Conservation (phyloP, 23 tunicate species). For the Halocynthia aurantium region DNA sequence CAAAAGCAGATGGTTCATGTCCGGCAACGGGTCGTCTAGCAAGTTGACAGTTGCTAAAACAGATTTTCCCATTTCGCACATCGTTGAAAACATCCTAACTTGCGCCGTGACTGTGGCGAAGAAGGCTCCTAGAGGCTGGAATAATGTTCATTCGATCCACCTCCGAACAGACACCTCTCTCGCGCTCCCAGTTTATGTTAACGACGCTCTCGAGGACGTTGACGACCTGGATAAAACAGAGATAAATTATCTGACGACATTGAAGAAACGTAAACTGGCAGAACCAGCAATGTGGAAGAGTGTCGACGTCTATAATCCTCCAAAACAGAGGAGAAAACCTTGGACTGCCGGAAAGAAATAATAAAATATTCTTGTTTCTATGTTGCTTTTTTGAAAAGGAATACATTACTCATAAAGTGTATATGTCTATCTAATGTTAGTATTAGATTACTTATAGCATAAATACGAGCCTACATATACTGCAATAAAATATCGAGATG, state of each 20-base stretch:
- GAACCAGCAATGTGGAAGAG: conserved; percentile 6
- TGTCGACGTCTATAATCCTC: too few species aligned
- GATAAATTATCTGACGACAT: neutral
- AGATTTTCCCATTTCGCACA: conserved; percentile 6
- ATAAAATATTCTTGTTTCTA: too few species aligned
- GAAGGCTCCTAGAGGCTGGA: conserved; percentile 21
- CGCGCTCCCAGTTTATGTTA: conserved; percentile 13
- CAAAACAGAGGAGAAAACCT: too few species aligned
- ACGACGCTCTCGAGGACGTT: conserved; percentile 7
- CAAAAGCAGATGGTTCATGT: conserved; percentile 13
- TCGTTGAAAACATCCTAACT: conserved; percentile 17
- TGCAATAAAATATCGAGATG: too few species aligned
- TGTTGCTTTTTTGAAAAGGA: too few species aligned
- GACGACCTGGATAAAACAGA: conserved; percentile 7
- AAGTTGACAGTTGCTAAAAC: neutral
- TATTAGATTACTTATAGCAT: too few species aligned
- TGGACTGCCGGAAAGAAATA: too few species aligned
- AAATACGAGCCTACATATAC: too few species aligned
- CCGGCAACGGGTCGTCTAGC: conserved; percentile 18
- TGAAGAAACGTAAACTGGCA: neutral
- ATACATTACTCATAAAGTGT: too few species aligned
- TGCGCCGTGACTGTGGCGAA: conserved; percentile 21
- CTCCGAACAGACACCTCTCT: conserved; percentile 9
- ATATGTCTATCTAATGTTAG: too few species aligned
- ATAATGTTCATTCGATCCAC: neutral